A percentile compares a stretch with the other conserved stretches of the same genome.
Evolutionary conservation across 2,797 vertebrate species (phyloP).

Genomic region (Ctenosaura bakeri): DNA sequence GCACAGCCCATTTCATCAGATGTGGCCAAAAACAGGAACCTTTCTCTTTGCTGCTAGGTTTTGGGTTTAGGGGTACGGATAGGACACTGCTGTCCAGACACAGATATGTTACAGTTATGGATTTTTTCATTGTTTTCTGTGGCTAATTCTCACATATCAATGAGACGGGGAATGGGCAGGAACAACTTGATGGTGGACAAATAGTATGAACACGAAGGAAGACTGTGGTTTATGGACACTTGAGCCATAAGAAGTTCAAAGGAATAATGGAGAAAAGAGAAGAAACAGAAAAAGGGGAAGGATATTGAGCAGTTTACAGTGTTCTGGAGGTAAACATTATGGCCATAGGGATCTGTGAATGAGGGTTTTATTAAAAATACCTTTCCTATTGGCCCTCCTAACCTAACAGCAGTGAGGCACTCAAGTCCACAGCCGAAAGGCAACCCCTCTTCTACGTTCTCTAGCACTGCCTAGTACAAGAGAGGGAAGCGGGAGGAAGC

Average conservation of each 20-base stretch:
- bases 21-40: not conserved
- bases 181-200: not conserved
- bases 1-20: no score
- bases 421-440: not conserved
- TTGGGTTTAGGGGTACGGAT: not conserved
- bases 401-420: not conserved
- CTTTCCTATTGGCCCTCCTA: not conserved
- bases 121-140: not conserved
- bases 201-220: not conserved
- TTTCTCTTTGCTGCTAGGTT: no score
- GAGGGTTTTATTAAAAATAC: not conserved
- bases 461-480: not conserved
- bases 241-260: not conserved
- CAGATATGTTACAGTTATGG: not conserved
- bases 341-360: not conserved
- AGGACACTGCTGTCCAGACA: not conserved
- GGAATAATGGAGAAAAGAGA: not conserved
- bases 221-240: not conserved
- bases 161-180: not conserved
- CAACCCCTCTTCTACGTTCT: not conserved
- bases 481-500: not conserved
- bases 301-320: not conserved
- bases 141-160: not conserved
- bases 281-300: not conserved
- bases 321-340: not conserved